Base-by-base conservation (phyloP, 2,797 vertebrate genomes). In the Sorex maritimensis region DNA sequence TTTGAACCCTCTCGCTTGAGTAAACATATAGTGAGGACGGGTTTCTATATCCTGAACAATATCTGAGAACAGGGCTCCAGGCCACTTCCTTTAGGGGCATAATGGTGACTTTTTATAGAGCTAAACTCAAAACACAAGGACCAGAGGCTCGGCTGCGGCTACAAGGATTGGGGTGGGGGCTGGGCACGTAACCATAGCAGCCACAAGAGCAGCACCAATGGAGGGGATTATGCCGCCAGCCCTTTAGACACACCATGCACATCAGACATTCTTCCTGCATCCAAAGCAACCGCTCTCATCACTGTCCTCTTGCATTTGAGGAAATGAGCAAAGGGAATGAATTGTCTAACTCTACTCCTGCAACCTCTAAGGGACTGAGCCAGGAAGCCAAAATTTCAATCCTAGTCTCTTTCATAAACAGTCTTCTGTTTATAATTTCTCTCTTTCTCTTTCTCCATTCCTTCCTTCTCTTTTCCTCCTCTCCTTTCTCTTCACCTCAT, bases 71-170 rank as follows among this genome's bases (percentile, higher is more conserved):
- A 93, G 86, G 81, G 81, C 88, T 75, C 41, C 21, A 38, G 61
- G 91, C 67, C 78, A 95, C 81, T 97, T 96, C 94, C 91, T 96
- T 86, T 91, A 30, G 72, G 80, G 88, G 83, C 88, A 93, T 78
- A 75, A 63, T 4, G 61, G 81, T 80, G 71, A 88, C 83, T 92
- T 95, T 96, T 95, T 88, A 80, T 28, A 52, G 87, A 87, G 69
- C 85, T 91, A 93, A 95, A 2, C 82, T 95, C 80, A 38, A 90
- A 83, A 86, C 38, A 19, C 71, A 61, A 88, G 63, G 68, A 74
- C 88, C 87, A 91, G 79, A 92, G 90, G 72, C 92, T 41, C 5
- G 17, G 46, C 67, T 96, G 26, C 49, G 77, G 68, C 86, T 63
- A 69, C 2, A 3, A 21, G 13, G 11, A 0, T 0, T 6, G 2